phyloP scores from a whole-genome alignment of 2,113 vertebrate genomes.

The Montifringilla adamsi region DNA sequence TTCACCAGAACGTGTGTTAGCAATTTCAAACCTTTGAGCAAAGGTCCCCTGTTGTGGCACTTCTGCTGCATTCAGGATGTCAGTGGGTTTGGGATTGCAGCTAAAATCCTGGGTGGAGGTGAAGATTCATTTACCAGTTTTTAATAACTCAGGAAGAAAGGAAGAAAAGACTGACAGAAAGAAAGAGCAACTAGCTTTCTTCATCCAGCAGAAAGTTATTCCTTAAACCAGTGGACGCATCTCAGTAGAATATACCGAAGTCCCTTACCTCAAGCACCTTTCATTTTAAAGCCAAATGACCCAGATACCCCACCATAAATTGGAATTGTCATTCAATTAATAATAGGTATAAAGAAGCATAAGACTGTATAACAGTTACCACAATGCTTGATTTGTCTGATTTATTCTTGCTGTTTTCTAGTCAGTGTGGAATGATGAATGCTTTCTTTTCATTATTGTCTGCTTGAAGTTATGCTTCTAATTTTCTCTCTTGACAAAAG shows the following conservation, averaged over 20 bases:
- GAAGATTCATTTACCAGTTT: neutral
- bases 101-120: neutral
- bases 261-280: neutral
- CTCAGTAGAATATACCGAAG: neutral
- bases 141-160: neutral
- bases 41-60: neutral
- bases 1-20: neutral
- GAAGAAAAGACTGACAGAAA: no score
- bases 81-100: neutral
- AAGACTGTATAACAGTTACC: constrained; percentile 44
- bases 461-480: constrained; percentile 2
- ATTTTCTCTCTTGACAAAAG: neutral
- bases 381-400: constrained; percentile 43
- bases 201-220: neutral
- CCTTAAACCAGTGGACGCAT: neutral
- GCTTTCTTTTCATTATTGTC: constrained; percentile 31
- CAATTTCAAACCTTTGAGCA: constrained; percentile 41
- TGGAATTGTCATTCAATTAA: constrained; percentile 63
- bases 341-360: constrained; percentile 59
- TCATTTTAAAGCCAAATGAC: constrained; percentile 38
- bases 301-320: constrained; percentile 9
- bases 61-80: neutral
- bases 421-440: constrained; percentile 43
- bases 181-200: neutral
- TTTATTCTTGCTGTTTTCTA: constrained; percentile 36